These are phyloP conservation scores for Papilio polytes DNA, from an alignment of 1,140 invertebrate species.

Conservation along the genomic window DNA sequence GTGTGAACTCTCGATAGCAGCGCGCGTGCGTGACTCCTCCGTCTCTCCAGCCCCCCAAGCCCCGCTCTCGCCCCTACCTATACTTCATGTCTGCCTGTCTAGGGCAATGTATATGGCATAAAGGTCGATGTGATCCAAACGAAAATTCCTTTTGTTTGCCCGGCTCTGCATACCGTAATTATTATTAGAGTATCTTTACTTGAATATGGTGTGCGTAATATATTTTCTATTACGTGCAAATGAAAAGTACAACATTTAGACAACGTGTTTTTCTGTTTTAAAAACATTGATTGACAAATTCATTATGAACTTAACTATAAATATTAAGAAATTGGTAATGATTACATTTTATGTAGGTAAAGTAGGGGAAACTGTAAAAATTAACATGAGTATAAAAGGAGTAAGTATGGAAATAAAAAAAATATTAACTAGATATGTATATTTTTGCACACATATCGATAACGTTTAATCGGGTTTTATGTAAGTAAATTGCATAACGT, in stretches of 20 bases:
- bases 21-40: slow-evolving; percentile 74
- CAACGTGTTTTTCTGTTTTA: too few species aligned
- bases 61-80: slow-evolving; percentile 51
- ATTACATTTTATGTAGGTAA: too few species aligned
- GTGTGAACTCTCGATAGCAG: slow-evolving; percentile 71
- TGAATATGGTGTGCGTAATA: background rate
- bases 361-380: too few species aligned
- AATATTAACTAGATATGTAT: background rate
- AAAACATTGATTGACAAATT: too few species aligned
- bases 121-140: slow-evolving; percentile 32
- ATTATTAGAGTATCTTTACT: slow-evolving; percentile 15
- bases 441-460: background rate
- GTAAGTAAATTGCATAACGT: background rate
- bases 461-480: background rate
- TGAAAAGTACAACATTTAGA: too few species aligned
- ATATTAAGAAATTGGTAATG: too few species aligned
- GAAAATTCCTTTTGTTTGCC: slow-evolving; percentile 13
- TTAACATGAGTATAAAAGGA: background rate
- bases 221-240: background rate
- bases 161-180: slow-evolving; percentile 39
- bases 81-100: slow-evolving; percentile 67
- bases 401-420: background rate
- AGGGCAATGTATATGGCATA: slow-evolving; percentile 61
- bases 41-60: slow-evolving; percentile 44
- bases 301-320: too few species aligned